Base-by-base conservation (phyloP, 2,113 vertebrate species). In the Pycnonotus jocosus region DNA sequence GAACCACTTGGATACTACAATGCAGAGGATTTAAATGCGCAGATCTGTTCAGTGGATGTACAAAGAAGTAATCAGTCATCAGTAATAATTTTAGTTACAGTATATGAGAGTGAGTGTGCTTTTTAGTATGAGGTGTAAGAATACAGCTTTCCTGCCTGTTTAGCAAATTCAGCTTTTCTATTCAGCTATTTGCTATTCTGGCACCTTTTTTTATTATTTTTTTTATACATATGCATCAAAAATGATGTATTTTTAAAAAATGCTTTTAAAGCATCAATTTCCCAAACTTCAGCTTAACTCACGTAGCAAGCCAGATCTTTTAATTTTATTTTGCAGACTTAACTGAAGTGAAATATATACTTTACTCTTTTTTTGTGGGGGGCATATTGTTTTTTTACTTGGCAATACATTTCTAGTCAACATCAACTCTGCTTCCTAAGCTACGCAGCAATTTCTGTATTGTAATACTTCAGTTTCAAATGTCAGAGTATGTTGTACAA, bases 201-300 rank as follows among this genome's bases (percentile, higher is more conserved):
- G 10, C 2, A 2, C 7, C 7, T 11, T 11, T 1, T 3, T 60
- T 62, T 8, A 14, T 30, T 12, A 7, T 10, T 1, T 10, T 23
- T 9, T 17, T 12, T 66, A 35, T 23, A 44, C 0, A 0, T 21
- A 48, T 8, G 21, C 50, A 61, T 23, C n/a, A 86, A 61, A 90
- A 80, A 44, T 8, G 0, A 45, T 18, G n/a, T n/a, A n/a, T n/a
- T n/a, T n/a, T n/a, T n/a, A n/a, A n/a, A n/a, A n/a, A n/a, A n/a
- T n/a, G n/a, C 3, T 11, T 35, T 86, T 56, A 5, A 76, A 47
- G 11, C 33, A 83, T 10, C 33, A 38, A 5, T 45, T 93, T 45
- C 19, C 20, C 53, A 69, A 72, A 38, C 54, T 48, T 81, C 45
- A 42, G 25, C 37, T 90, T 50, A 91, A 16, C 27, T 82, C n/a